These are phyloP conservation scores for Drosophila willistoni DNA, from an alignment of 1,140 invertebrate genomes.

Conservation along the genomic window DNA sequence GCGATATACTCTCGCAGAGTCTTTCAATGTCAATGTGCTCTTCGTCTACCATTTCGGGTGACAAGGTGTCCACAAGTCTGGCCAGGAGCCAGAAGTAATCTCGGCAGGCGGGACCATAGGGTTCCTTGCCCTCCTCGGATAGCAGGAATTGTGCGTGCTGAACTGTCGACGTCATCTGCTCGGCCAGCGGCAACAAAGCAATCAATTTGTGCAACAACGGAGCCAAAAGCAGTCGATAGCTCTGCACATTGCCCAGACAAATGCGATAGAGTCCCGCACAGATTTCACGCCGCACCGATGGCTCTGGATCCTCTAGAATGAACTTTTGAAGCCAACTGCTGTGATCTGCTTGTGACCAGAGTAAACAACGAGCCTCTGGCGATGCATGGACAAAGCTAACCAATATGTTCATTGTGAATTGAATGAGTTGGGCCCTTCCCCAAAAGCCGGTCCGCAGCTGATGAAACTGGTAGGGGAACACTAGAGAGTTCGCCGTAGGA, in stretches of 20 bases:
- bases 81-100: conserved; percentile 97
- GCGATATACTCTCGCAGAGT: conserved; percentile 89
- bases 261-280: conserved; percentile 94
- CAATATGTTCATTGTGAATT: conserved; percentile 91
- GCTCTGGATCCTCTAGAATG: conserved; percentile 93
- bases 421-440: conserved; percentile 92
- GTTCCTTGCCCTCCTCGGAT: conserved; percentile 93
- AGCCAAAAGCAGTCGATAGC: conserved; percentile 87
- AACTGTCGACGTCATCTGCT: conserved; percentile 91
- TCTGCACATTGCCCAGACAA: conserved; percentile 89
- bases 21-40: conserved; percentile 89
- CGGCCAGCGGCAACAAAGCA: conserved; percentile 91
- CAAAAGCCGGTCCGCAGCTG: conserved; percentile 94
- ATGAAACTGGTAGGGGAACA: conserved; percentile 87
- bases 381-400: conserved; percentile 93
- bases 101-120: conserved; percentile 95
- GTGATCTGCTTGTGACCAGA: conserved; percentile 88
- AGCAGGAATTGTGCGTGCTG: conserved; percentile 84
- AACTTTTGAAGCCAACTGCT: conserved; percentile 90
- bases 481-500: conserved; percentile 82
- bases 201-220: conserved; percentile 92
- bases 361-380: conserved; percentile 85
- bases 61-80: conserved; percentile 92
- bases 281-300: conserved; percentile 92
- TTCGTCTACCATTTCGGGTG: conserved; percentile 90